Percentiles rank a stretch among this genome's conserved stretches.
These are phyloP conservation scores for Taxidea taxus DNA, from an alignment of 2,113 vertebrate genomes.

Conservation along the genomic window DNA sequence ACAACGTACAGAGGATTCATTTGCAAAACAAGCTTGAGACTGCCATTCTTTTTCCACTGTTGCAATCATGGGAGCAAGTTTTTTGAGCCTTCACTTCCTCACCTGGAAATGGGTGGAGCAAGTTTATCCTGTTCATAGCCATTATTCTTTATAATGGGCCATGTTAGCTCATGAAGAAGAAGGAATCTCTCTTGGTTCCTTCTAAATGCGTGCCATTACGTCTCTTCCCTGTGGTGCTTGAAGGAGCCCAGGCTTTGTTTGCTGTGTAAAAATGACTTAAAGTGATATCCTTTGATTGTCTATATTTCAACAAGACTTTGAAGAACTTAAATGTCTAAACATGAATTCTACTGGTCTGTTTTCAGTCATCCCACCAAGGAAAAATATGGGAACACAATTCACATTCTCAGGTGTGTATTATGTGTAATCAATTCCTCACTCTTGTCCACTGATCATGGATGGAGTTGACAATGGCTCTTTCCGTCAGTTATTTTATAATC, in stretches of 20 bases:
- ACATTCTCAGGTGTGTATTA: not conserved
- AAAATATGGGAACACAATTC: not conserved
- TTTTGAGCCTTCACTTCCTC: not conserved
- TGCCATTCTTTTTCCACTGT: fast-evolving
- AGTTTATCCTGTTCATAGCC: not conserved
- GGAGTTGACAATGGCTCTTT: not conserved
- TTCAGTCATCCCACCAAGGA: not conserved
- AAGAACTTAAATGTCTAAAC: not conserved
- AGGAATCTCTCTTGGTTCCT: not conserved
- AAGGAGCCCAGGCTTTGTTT: not conserved
- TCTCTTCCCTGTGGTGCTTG: not conserved
- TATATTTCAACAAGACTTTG: not conserved
- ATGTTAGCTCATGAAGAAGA: not conserved
- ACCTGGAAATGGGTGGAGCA: not conserved
- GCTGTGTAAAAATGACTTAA: not conserved
- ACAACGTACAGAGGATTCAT: not conserved
- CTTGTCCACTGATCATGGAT: not conserved
- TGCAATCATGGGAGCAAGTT: fast-evolving
- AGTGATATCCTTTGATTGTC: not conserved
- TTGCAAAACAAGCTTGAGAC: not conserved
- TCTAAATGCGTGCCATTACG: not conserved
- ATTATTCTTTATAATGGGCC: not conserved
- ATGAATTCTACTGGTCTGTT: not conserved
- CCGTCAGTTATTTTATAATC: not conserved
- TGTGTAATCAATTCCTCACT: not conserved